A percentile compares a stretch with the other conserved stretches of the same genome.
phyloP scores from a whole-genome alignment of 2,888 invertebrate species.

The Cotesia congregata region DNA sequence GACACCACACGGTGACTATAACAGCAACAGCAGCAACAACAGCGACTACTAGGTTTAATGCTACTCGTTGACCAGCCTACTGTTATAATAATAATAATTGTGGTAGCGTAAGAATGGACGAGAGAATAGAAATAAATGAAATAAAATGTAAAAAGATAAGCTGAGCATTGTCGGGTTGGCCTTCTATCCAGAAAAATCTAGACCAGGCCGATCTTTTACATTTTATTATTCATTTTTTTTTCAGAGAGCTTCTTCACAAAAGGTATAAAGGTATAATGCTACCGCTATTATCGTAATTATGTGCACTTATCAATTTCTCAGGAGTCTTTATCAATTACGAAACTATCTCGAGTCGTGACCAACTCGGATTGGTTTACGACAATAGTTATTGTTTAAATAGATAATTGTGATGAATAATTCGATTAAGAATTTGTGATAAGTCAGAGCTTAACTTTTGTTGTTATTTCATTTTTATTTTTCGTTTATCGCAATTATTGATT shows the following conservation, averaged over 20 bases:
- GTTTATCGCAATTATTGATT: neutral
- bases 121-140: conserved; percentile 41
- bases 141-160: neutral
- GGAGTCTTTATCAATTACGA: conserved; percentile 40
- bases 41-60: conserved; percentile 33
- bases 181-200: conserved; percentile 14
- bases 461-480: neutral
- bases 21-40: neutral
- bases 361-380: neutral
- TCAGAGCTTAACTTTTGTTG: neutral
- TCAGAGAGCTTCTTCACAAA: conserved; percentile 44
- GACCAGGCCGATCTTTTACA: neutral
- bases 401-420: neutral
- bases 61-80: conserved; percentile 54
- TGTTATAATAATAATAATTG: conserved; percentile 64
- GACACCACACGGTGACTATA: conserved; percentile 50
- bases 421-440: neutral
- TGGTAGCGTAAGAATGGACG: conserved; percentile 55
- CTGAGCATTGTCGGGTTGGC: neutral
- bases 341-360: conserved; percentile 31
- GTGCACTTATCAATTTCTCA: conserved; percentile 41
- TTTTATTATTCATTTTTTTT: conserved; percentile 20
- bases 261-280: conserved; percentile 33
- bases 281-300: conserved; percentile 37
- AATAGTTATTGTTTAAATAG: neutral